These are phyloP conservation scores for Epinephelus coioides DNA, from an alignment of 2,797 vertebrate species.

Conservation along the genomic window DNA sequence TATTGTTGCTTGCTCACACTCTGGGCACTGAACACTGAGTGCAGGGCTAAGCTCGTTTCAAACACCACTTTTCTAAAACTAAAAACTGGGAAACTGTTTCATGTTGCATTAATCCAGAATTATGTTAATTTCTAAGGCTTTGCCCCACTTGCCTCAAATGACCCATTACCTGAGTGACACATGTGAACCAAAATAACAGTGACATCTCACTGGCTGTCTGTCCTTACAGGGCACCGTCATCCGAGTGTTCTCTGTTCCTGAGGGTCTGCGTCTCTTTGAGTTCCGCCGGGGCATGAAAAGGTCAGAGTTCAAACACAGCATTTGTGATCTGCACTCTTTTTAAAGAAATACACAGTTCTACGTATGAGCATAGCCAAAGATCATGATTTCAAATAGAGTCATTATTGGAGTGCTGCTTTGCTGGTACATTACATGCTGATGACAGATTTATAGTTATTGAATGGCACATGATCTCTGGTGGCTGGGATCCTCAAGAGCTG, in stretches of 20 bases:
- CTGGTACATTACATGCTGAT: neutral
- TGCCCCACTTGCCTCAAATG: neutral
- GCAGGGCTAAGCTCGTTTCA: neutral
- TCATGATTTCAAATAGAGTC: too few species aligned
- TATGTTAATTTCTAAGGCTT: neutral
- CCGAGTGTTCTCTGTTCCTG: slow-evolving; percentile 94
- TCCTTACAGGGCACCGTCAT: slow-evolving; percentile 93
- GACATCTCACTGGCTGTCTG: slow-evolving; percentile 25
- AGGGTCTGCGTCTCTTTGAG: slow-evolving; percentile 93
- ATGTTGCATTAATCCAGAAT: neutral
- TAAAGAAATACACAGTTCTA: neutral
- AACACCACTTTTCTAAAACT: neutral
- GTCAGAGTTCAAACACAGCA: slow-evolving; percentile 75
- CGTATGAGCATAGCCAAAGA: neutral
- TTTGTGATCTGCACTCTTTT: neutral
- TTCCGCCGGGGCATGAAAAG: slow-evolving; percentile 97
- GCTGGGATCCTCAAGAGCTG: neutral
- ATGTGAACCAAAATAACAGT: neutral
- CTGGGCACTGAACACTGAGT: neutral
- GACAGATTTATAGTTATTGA: neutral
- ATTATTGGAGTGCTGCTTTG: neutral
- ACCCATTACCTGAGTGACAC: neutral
- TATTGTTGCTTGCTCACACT: neutral
- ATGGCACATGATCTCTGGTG: neutral
- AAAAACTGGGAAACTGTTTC: neutral